Base-by-base conservation (phyloP, 2,113 vertebrate species). In the Taurulus bubalis region DNA sequence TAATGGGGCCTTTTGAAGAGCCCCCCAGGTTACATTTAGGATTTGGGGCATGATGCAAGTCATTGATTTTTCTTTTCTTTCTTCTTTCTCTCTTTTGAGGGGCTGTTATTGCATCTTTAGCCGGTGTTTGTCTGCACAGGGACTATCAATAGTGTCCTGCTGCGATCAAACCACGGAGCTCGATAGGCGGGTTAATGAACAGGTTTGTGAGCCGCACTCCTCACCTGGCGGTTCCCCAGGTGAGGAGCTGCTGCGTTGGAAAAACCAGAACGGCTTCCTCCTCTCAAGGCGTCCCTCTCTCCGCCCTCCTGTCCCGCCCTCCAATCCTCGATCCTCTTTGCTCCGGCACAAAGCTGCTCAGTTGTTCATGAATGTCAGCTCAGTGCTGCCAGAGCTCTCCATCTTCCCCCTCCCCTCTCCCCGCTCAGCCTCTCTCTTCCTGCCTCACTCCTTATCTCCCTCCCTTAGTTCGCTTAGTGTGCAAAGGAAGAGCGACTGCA, bases 401-500 rank as follows among this genome's bases (percentile, higher is more conserved):
- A 83, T 86, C 86, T 77, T 78, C 28, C 81, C 66, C 73, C 87
- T 76, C 76, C 88, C 64, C 87, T 65, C 73, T 78, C 85, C 26
- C 67, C 72, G 70, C 84, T 83, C 75, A 38, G 67, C 47, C 68
- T 74, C 85, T 74, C 85, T 87, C 86, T 83, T 81, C 77, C 82
- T 83, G 72, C 72, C 81, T 85, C 87, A 60, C 84, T 90, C 80
- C 89, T 91, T 92, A 92, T 91, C 92, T 90, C 86, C 68, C 85
- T 85, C 81, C 81, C 82, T 85, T 86, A 89, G 81, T 88, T 89
- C 65, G 91, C 89, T 94, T 91, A 85, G 90, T 91, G 86, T 92
- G 91, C 92, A 91, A 93, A 92, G 93, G 89, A 93, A 95, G 90
- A 94, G 87, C 87, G 86, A 92, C 94, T 94, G 94, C 92, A 95